phyloP scores from a whole-genome alignment of 1,140 invertebrate species.

The Hyposmocoma kahamanoa region DNA sequence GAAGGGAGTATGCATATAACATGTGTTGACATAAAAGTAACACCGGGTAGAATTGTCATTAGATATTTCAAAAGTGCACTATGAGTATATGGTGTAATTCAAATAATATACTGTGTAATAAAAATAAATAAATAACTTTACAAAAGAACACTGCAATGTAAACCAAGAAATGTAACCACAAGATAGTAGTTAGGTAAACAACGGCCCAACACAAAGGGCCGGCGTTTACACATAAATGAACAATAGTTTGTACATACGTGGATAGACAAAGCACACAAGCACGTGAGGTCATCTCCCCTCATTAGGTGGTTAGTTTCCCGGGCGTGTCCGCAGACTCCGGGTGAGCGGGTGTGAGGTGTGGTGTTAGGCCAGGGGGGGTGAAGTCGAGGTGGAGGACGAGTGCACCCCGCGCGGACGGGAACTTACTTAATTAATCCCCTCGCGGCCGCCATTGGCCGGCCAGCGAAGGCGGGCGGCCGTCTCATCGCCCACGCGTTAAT shows the following conservation, averaged over 20 bases:
- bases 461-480: slow-evolving; percentile 35
- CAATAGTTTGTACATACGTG: slow-evolving; percentile 56
- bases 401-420: slow-evolving; percentile 34
- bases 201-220: slow-evolving; percentile 56
- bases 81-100: no score
- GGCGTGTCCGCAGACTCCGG: slow-evolving; percentile 71
- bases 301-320: slow-evolving; percentile 73
- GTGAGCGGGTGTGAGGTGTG: slow-evolving; percentile 35
- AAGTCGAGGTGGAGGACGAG: slow-evolving; percentile 21
- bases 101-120: no score
- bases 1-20: no score
- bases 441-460: slow-evolving; percentile 65
- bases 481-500: slow-evolving; percentile 69
- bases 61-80: no score
- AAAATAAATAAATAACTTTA: no score
- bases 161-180: slow-evolving; percentile 22
- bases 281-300: slow-evolving; percentile 71
- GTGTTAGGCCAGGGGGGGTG: slow-evolving; percentile 31
- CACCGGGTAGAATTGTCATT: no score
- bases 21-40: no score
- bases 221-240: slow-evolving; percentile 40
- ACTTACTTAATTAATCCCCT: slow-evolving; percentile 69
- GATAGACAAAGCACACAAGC: slow-evolving; percentile 68
- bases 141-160: no score
- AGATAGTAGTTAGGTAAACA: slow-evolving; percentile 45